Percentiles rank a stretch among this genome's conserved stretches.
Conservation (phyloP, 2,888 invertebrate species). For the Aplocera efformata region DNA sequence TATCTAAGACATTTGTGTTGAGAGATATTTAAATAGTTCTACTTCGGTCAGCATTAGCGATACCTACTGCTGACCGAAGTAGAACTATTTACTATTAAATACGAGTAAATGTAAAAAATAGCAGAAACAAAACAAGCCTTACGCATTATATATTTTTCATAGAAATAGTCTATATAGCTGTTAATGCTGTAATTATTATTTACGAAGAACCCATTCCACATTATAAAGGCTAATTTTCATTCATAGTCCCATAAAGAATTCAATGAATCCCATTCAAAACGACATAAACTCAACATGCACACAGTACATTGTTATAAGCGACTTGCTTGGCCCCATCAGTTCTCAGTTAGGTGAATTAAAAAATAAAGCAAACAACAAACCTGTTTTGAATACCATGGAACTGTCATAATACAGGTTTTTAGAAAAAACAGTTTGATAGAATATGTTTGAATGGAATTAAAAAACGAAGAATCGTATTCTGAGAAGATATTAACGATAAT, state of each 20-base stretch:
- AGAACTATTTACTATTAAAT: too few relatives aligned
- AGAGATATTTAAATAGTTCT: too few relatives aligned
- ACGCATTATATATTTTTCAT: too few relatives aligned
- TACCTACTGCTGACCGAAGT: too few relatives aligned
- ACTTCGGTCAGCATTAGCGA: too few relatives aligned
- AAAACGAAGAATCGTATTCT: constrained; percentile 29
- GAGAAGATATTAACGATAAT: constrained; percentile 28
- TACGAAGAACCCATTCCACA: background rate
- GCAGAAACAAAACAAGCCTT: too few relatives aligned
- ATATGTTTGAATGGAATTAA: constrained; percentile 26
- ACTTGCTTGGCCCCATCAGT: constrained; percentile 14
- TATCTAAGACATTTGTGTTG: too few relatives aligned
- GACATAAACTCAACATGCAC: constrained; percentile 6
- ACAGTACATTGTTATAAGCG: constrained; percentile 19
- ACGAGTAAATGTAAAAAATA: too few relatives aligned
- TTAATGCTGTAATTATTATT: too few relatives aligned
- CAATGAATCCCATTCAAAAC: constrained; percentile 11
- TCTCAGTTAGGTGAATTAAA: constrained; percentile 18
- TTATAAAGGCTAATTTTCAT: constrained; percentile 1
- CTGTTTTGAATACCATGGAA: constrained; percentile 33
- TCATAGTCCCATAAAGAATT: constrained; percentile 13
- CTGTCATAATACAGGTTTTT: constrained; percentile 26
- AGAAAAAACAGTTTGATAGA: constrained; percentile 34
- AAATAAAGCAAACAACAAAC: constrained; percentile 28
- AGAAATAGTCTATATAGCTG: too few relatives aligned